Percentiles rank a stretch among this genome's conserved stretches.
Conservation (phyloP, 2,113 vertebrate species). For the Nansenia antarctica region DNA sequence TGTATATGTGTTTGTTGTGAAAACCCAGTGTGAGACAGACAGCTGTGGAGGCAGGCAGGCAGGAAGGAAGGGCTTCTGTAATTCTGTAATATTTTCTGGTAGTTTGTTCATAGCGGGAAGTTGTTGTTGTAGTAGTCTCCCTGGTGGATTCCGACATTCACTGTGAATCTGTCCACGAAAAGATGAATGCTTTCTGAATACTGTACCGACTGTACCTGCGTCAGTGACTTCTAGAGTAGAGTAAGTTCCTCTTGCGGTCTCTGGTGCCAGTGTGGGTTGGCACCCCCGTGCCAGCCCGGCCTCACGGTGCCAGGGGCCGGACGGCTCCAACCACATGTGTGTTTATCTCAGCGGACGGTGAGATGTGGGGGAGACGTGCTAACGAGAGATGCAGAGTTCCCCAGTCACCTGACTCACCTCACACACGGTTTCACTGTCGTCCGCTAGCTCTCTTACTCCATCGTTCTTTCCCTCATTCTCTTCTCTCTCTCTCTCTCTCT, state of each 20-base stretch:
- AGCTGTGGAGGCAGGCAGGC: too few relatives aligned
- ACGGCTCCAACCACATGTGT: conserved; percentile 17
- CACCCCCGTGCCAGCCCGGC: neutral
- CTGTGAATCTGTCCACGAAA: neutral
- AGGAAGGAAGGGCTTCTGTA: too few relatives aligned
- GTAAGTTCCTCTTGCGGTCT: neutral
- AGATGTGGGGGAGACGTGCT: conserved; percentile 20
- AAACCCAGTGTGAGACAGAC: too few relatives aligned
- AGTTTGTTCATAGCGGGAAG: neutral
- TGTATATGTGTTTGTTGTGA: too few relatives aligned
- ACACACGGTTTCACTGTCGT: neutral
- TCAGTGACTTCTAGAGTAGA: neutral
- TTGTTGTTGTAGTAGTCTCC: neutral
- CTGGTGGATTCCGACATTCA: neutral
- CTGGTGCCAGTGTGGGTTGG: neutral
- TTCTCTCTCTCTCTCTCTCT: too few relatives aligned
- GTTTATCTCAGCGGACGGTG: conserved; percentile 18
- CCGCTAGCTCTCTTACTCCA: neutral
- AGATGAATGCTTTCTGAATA: neutral
- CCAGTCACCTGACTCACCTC: neutral
- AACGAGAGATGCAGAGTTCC: conserved; percentile 6
- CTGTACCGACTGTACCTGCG: neutral
- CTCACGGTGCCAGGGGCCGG: neutral
- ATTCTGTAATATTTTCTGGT: neutral
- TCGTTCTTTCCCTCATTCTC: too few relatives aligned